These are phyloP conservation scores for Diorhabda elongata DNA, from an alignment of 1,140 invertebrate genomes.

Conservation along the genomic window DNA sequence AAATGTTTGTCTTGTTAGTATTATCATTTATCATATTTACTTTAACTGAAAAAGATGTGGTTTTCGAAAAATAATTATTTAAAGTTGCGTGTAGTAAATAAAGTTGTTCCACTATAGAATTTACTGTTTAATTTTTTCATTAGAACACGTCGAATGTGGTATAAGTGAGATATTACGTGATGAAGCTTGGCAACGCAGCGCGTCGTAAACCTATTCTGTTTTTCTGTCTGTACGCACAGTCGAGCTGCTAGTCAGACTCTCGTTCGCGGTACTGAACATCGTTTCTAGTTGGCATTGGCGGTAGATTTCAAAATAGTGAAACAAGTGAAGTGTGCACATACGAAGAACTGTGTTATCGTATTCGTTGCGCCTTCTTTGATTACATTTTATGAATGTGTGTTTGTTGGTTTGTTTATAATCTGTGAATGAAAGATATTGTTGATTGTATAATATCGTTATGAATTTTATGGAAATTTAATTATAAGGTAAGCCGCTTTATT, in stretches of 20 bases:
- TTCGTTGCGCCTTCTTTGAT: slow-evolving; percentile 12
- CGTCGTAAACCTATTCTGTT: not conserved
- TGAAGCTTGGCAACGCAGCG: not conserved
- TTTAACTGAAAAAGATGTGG: no score
- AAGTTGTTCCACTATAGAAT: no score
- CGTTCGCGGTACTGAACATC: slow-evolving; percentile 1
- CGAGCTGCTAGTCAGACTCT: not conserved
- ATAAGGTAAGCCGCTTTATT: not conserved
- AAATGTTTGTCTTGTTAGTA: no score
- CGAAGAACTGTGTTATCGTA: slow-evolving; percentile 6
- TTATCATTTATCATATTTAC: no score
- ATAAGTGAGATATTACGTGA: no score
- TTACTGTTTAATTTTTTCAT: no score
- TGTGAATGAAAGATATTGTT: slow-evolving; percentile 9
- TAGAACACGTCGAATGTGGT: no score
- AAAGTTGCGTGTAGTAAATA: no score
- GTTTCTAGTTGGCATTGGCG: not conserved
- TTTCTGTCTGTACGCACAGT: not conserved
- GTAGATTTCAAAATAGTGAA: slow-evolving; percentile 5
- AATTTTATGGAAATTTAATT: not conserved
- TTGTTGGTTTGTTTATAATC: slow-evolving; percentile 9
- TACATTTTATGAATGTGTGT: slow-evolving; percentile 19
- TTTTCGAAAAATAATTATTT: no score
- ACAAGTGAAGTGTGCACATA: slow-evolving; percentile 16
- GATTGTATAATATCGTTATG: not conserved